Percentiles rank a stretch among this genome's conserved stretches.
Conservation (phyloP, 2,797 vertebrate species). For the Dipus sagitta region DNA sequence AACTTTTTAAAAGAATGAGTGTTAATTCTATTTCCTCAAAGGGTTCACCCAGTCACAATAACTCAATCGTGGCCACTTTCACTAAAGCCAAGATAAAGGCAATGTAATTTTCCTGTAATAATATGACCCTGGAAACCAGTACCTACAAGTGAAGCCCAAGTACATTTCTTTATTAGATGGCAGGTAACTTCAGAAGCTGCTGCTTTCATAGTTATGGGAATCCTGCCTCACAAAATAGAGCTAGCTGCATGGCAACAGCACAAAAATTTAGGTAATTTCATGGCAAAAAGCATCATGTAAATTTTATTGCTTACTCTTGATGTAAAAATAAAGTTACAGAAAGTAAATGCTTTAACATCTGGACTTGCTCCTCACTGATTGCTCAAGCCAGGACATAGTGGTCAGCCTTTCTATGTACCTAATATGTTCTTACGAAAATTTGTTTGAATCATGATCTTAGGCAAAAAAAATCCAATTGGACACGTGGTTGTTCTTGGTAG, state of each 20-base stretch:
- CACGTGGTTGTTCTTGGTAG: background rate
- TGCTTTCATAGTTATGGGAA: slow-evolving; percentile 40
- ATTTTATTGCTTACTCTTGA: background rate
- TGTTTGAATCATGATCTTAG: background rate
- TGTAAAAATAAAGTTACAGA: background rate
- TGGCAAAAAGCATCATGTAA: background rate
- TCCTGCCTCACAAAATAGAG: slow-evolving; percentile 59
- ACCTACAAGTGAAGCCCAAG: slow-evolving; percentile 12
- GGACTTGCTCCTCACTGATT: background rate
- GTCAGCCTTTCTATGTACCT: background rate
- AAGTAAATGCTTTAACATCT: background rate
- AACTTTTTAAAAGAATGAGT: background rate
- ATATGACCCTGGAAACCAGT: background rate
- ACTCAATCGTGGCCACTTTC: background rate
- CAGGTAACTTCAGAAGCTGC: background rate
- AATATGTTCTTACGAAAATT: background rate
- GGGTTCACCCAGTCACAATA: background rate
- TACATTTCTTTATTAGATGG: slow-evolving; percentile 49
- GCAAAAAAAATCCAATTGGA: background rate
- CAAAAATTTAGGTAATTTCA: slow-evolving; percentile 57
- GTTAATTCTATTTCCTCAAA: background rate
- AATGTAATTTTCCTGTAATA: background rate
- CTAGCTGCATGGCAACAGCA: background rate
- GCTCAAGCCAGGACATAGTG: too few species aligned
- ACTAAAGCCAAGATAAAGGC: background rate